Evolutionary conservation across 2,888 invertebrate genomes (phyloP), one percentile per base, ranked within the genome.

Genomic region (Rhodophaea formosa): DNA sequence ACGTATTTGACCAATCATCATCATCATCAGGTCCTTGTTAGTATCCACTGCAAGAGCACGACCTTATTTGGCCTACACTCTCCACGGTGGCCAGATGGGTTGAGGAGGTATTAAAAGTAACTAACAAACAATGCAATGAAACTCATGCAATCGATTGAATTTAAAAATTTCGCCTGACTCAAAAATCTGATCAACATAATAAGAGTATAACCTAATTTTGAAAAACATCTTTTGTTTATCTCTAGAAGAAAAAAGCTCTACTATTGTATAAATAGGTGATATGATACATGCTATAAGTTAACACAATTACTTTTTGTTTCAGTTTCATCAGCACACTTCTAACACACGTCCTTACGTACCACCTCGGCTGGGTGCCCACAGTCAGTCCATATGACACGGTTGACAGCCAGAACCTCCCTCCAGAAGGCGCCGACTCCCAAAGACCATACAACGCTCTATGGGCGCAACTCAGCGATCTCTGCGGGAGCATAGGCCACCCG

Each of bases 251-350:
- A 23, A 23, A 23, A 23, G 23, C 23, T 23, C 5, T 23, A 35
- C 8, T 10, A 12, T 10, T 0, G 8, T 35, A 3, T 35, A 10
- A 3, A 10, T 12, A 35, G 10, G 0, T 10, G 8, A 8, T 35
- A 35, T 35, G 12, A 35, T 35, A n/a, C n/a, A n/a, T n/a, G 35
- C 3, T 10, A 10, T 3, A 35, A 35, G 2, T 12, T 35, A 35
- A 10, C 8, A 39, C n/a, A n/a, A 39, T 8, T 44, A 16, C 6
- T 44, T 54, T 32, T 72, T 71, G 68, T 93, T 94, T 62, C 92
- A 98, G 98, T 88, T 98, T 98, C 85, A 93, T 98, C 74, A 97
- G 97, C 81, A 97, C 97, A 16, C 92, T 98, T 62, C 82, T 98
- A 55, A 98, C 97, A 7, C 96, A 97, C 62, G 95, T 97, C 51